These are phyloP conservation scores for Trachymyrmex cornetzi DNA, from an alignment of 1,140 invertebrate genomes.

Conservation along the genomic window DNA sequence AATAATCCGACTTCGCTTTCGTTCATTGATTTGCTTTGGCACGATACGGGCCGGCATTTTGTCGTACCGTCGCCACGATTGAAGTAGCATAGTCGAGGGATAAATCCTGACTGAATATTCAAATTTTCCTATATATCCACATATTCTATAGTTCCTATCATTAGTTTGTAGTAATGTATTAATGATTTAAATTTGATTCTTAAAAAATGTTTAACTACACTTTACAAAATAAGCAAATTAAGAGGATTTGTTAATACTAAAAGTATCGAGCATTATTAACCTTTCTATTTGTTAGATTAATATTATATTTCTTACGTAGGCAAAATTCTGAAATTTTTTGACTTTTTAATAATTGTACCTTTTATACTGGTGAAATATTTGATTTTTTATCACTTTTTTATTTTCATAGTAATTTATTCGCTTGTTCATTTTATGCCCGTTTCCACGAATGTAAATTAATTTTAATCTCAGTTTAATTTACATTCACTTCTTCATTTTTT, in stretches of 20 bases:
- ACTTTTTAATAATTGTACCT: too few relatives aligned
- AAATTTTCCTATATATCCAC: neutral
- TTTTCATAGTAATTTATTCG: too few relatives aligned
- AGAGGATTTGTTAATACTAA: neutral
- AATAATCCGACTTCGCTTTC: slow-evolving; percentile 64
- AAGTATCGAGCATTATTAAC: too few relatives aligned
- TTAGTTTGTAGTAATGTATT: neutral
- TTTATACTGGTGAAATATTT: too few relatives aligned
- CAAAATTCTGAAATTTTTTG: too few relatives aligned
- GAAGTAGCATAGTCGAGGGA: neutral
- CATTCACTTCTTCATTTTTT: too few relatives aligned
- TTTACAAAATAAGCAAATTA: neutral
- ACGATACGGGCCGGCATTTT: slow-evolving; percentile 39
- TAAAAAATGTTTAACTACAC: neutral
- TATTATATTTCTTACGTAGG: too few relatives aligned
- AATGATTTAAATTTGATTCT: neutral
- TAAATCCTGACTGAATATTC: neutral
- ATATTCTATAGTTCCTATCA: neutral
- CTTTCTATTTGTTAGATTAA: too few relatives aligned
- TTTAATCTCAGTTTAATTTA: too few relatives aligned
- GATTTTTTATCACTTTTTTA: too few relatives aligned
- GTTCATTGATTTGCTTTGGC: slow-evolving; percentile 62
- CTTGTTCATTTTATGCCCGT: too few relatives aligned
- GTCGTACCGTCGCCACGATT: neutral
- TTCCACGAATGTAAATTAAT: too few relatives aligned